These are phyloP conservation scores for Hipparchia semele DNA, from an alignment of 2,888 invertebrate genomes.

Conservation along the genomic window DNA sequence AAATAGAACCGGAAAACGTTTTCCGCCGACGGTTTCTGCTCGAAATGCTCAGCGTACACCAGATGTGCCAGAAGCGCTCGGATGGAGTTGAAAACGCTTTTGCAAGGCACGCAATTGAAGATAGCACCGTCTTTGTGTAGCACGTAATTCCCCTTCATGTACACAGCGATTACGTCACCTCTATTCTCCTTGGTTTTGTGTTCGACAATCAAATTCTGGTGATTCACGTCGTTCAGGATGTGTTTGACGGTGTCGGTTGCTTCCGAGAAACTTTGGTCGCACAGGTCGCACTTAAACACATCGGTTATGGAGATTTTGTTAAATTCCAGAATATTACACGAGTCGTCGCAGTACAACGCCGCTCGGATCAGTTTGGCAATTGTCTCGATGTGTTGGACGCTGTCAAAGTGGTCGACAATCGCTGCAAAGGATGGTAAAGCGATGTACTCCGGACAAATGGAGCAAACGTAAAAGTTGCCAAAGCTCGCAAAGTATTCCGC, in stretches of 20 bases:
- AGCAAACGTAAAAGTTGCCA: conserved; percentile 72
- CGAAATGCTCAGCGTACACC: conserved; percentile 70
- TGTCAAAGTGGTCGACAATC: conserved; percentile 73
- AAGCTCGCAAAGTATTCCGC: conserved; percentile 75
- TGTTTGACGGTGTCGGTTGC: conserved; percentile 59
- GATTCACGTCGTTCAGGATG: conserved; percentile 59
- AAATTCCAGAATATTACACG: conserved; percentile 48
- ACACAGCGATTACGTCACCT: conserved; percentile 73
- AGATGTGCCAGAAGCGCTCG: conserved; percentile 66
- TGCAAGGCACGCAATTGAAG: conserved; percentile 64
- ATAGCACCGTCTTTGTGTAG: conserved; percentile 67
- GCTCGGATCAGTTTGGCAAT: conserved; percentile 63
- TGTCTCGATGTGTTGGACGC: conserved; percentile 62
- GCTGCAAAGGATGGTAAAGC: conserved; percentile 72
- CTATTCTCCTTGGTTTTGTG: conserved; percentile 53
- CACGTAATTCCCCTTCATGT: conserved; percentile 71
- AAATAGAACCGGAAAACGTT: conserved; percentile 74
- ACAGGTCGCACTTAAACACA: conserved; percentile 58
- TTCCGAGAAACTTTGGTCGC: conserved; percentile 57
- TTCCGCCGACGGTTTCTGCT: conserved; percentile 59
- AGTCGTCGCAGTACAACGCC: conserved; percentile 59
- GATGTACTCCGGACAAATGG: conserved; percentile 65
- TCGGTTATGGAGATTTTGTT: conserved; percentile 55
- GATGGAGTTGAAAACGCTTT: conserved; percentile 66
- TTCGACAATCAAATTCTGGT: conserved; percentile 61